Evolutionary conservation across 2,888 invertebrate species (phyloP), one percentile per base, ranked within the genome.

Genomic region (Caradrina clavipalpis): DNA sequence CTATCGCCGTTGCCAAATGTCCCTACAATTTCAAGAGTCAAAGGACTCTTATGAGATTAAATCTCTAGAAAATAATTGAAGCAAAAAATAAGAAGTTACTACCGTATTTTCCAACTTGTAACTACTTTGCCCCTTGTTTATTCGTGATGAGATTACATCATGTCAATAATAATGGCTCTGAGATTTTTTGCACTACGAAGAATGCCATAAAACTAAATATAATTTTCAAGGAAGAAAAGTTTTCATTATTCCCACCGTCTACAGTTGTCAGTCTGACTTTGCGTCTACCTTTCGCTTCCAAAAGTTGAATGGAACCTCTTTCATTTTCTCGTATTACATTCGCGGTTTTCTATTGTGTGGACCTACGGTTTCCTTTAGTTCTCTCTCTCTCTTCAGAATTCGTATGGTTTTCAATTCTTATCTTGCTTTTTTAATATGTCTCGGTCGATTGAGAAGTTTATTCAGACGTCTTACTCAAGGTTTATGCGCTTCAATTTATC

Each of bases 331-430:
- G 57, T 75, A 74, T 69, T 71, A 80, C 68, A 57, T 74, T 78
- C 66, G 53, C 67, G 68, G 73, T 75, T 64, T 54, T 61, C 83
- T 75, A 83, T 87, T 87, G 87, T 87, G 78, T 59, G 64, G 31
- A 79, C 78, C 71, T 82, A 74, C 64, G 81, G 73, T 80, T 81
- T 81, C 85, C 77, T 82, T 81, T 66, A n/a, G 70, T 64, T 64
- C 39, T 39, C 39, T 39, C 67, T 77, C 69, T 75, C 73, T 78
- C 79, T 73, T 64, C 61, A 73, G 66, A 60, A 78, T 81, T 82
- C 59, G 73, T 77, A 60, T 63, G 73, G 61, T 72, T 75, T 81
- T 74, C 70, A 83, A 79, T 75, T 64, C 58, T 68, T 50, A 70
- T 11, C 51, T 76, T 75, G 31, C 57, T 67, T 76, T 76, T 80